Base-by-base conservation (phyloP, 2,888 invertebrate genomes). In the Pharmacophagus antenor region DNA sequence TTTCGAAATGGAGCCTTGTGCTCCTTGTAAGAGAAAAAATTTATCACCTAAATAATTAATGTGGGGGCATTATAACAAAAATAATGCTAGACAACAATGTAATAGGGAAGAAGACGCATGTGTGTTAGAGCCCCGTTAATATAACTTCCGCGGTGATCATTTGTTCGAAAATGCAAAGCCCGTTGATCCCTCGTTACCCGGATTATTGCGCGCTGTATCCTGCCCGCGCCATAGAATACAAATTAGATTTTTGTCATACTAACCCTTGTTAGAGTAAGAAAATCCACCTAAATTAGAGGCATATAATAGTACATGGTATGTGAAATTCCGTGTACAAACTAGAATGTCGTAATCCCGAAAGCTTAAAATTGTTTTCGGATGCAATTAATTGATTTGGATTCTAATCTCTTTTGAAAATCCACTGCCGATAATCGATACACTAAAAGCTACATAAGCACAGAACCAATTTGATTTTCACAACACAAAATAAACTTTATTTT, bases 261-360 rank as follows among this genome's bases (percentile, higher is more conserved):
- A 47, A 60, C 55, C 60, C 55, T 37, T 51, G 55, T 60, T 60
- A 23, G 47, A 54, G 37, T 51, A 55, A 60, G 50, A 55, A 55
- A 50, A 50, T 44, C 44, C 37, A 55, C 17, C 44, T 31, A 55
- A 55, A 51, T 50, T 59, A 59, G 55, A 59, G 41, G 18, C 31
- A 21, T 25, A 31, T 37, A 31, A 58, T 47, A 64, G 37, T 44
- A 51, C 17, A 53, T 12, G 50, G 53, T 59, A 61, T 58, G 62
- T 63, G 61, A 61, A 64, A 65, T 65, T 65, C 63, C 63, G 51
- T 62, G 70, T 15, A 37, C 5, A 5, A 37, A 37, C 37, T 15
- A n/a, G n/a, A 37, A 6, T n/a, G n/a, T 37, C n/a, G n/a, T 37
- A n/a, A 37, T 37, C 12, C 31, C 3, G 10, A 2, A 12, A 12